These are phyloP conservation scores for Erpobdella octoculata DNA, from an alignment of 2,888 invertebrate genomes.

Conservation along the genomic window DNA sequence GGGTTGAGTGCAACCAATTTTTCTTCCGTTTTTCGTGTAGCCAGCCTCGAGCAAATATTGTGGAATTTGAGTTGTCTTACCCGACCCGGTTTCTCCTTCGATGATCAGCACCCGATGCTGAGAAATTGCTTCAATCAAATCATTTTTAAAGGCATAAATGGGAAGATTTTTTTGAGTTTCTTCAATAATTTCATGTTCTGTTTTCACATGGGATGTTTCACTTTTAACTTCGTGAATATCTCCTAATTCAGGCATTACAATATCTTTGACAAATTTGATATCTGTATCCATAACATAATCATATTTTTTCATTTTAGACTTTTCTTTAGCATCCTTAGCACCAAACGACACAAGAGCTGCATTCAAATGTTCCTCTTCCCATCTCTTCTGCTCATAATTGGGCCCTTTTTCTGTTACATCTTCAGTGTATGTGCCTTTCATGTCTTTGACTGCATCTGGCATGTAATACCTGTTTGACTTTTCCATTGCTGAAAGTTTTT, in stretches of 20 bases:
- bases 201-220: too few relatives aligned
- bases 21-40: conserved; percentile 62
- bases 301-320: conserved; percentile 62
- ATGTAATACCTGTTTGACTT: conserved; percentile 86
- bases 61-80: conserved; percentile 59
- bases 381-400: conserved; percentile 67
- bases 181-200: conserved; percentile 69
- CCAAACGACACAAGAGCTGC: conserved; percentile 87
- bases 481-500: conserved; percentile 82
- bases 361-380: conserved; percentile 94
- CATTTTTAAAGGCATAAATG: conserved; percentile 66
- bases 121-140: conserved; percentile 65
- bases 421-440: conserved; percentile 48
- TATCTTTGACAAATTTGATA: conserved; percentile 84
- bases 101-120: conserved; percentile 71
- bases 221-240: neutral
- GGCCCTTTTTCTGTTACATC: conserved; percentile 70
- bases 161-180: conserved; percentile 88
- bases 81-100: conserved; percentile 71
- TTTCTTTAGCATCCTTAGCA: conserved; percentile 68
- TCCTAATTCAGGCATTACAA: conserved; percentile 48
- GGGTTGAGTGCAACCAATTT: conserved; percentile 92
- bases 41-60: conserved; percentile 57
- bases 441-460: conserved; percentile 57
- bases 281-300: conserved; percentile 88